Evolutionary conservation across 2,797 vertebrate genomes (phyloP).

Genomic region (Schizothorax lantsangensis): DNA sequence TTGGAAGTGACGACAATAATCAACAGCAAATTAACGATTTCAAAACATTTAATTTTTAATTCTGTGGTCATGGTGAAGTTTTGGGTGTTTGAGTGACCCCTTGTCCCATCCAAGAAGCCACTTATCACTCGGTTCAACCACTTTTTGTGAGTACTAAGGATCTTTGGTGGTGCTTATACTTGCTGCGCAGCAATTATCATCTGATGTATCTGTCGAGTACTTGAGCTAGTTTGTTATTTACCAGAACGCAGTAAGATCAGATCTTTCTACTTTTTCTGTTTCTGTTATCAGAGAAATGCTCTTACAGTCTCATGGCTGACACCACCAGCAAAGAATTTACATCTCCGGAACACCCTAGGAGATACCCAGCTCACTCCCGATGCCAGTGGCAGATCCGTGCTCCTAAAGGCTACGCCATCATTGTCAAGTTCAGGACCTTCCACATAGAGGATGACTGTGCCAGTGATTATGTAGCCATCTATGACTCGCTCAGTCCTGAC

Average conservation of each 20-base stretch:
- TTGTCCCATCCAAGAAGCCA: background rate
- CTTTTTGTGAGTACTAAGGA: background rate
- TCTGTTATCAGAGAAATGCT: slow-evolving; percentile 68
- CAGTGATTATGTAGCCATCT: slow-evolving; percentile 79
- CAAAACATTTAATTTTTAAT: background rate
- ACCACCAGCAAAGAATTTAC: slow-evolving; percentile 21
- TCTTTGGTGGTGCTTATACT: background rate
- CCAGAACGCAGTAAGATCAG: background rate
- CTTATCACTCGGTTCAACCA: background rate
- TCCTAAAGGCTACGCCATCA: slow-evolving; percentile 61
- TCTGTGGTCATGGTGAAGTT: background rate
- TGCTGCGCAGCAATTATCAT: background rate
- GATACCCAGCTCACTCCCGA: slow-evolving; percentile 67
- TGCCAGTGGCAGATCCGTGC: slow-evolving; percentile 85
- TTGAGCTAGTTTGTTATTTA: background rate
- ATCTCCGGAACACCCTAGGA: slow-evolving; percentile 64
- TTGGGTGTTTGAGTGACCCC: background rate
- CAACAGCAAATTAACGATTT: background rate
- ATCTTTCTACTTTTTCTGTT: slow-evolving; percentile 35
- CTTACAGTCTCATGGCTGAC: slow-evolving; percentile 69
- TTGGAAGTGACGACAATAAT: background rate
- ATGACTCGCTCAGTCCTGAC: slow-evolving; percentile 80
- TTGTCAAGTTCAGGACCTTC: slow-evolving; percentile 74
- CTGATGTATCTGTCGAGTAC: background rate
- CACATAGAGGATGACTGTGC: slow-evolving; percentile 81